Conservation (phyloP, 2,888 invertebrate genomes). For the Toxonevra muliebris region DNA sequence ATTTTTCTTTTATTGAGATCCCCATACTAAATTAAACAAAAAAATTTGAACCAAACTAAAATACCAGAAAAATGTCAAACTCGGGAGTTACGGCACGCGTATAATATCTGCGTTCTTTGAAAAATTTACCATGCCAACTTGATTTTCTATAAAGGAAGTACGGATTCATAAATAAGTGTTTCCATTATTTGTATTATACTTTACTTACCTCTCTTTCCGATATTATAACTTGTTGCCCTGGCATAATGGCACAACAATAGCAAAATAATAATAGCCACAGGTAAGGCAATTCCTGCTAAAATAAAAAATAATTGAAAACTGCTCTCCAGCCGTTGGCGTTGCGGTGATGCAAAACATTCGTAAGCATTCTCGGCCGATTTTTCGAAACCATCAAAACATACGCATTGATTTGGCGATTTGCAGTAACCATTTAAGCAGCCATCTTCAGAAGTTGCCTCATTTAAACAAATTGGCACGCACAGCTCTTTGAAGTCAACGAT, state of each 20-base stretch:
- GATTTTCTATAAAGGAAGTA: constrained; percentile 39
- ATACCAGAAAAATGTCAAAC: not conserved
- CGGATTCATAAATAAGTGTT: constrained; percentile 11
- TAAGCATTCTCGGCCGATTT: not conserved
- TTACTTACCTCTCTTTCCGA: constrained; percentile 41
- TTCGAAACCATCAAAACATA: constrained; percentile 42
- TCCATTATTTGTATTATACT: not conserved
- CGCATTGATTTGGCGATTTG: constrained; percentile 51
- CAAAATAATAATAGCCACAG: constrained; percentile 36
- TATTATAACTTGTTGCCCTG: constrained; percentile 39
- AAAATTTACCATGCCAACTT: constrained; percentile 36
- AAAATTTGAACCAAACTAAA: not conserved
- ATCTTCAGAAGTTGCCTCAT: constrained; percentile 3
- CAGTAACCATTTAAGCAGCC: constrained; percentile 53
- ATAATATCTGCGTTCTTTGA: constrained; percentile 43
- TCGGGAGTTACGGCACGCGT: constrained; percentile 29
- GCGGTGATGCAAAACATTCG: constrained; percentile 23
- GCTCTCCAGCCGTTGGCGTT: not conserved
- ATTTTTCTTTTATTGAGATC: too few relatives aligned
- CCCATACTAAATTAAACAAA: not conserved
- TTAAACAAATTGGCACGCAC: constrained; percentile 36
- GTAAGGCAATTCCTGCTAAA: constrained; percentile 35
- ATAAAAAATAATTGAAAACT: constrained; percentile 34
- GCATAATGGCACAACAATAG: constrained; percentile 37
- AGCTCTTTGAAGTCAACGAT: constrained; percentile 37